Base-by-base conservation (phyloP, 2,797 vertebrate genomes). In the Paramormyrops hopkinsi region DNA sequence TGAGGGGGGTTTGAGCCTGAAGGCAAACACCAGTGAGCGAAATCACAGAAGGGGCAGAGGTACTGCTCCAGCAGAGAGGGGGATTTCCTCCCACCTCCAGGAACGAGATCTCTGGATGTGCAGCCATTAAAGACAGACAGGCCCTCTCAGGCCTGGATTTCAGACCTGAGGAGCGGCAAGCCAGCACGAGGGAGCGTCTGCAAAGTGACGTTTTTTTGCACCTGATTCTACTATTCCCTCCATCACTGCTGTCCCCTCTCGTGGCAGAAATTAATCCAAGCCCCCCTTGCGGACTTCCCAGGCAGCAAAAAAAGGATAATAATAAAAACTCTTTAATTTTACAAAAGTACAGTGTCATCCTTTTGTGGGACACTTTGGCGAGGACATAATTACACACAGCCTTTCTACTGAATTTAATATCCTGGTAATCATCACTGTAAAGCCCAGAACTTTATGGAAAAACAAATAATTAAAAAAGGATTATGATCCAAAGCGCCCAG, bases 391-490 rank as follows among this genome's bases (percentile, higher is more conserved):
- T 19, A n/a, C 85, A 37, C 50, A 56, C 25, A 54, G 85, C 51
- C 53, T 86, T 86, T 86, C 6, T 54, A 29, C 22, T 65, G 44
- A 88, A 88, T 62, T 62, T 62, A 88, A 88, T 88, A 88, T 73
- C 87, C 44, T 50, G 41, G 87, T 88, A 88, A 88, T 88, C 87
- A 73, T 29, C 62, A 50, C 87, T 88, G 22, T 73, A 88, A 88
- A 88, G 37, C 87, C 41, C 62, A 59, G 44, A 88, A 69, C 59
- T 88, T 88, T 88, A 62, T 73, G 54, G 59, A 73, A 88, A 88
- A 62, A 88, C 87, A 69, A 88, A 88, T 88, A 88, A 88, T 88
- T 88, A 88, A 69, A 88, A 88, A 88, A 50, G 62, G 62, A 88
- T 88, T 88, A 88, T 50, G 44, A 88, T 88, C 62, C 87, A 73